These are phyloP conservation scores for Lepidocyrtoides sp. DNA, from an alignment of 2,888 invertebrate species.

Conservation along the genomic window DNA sequence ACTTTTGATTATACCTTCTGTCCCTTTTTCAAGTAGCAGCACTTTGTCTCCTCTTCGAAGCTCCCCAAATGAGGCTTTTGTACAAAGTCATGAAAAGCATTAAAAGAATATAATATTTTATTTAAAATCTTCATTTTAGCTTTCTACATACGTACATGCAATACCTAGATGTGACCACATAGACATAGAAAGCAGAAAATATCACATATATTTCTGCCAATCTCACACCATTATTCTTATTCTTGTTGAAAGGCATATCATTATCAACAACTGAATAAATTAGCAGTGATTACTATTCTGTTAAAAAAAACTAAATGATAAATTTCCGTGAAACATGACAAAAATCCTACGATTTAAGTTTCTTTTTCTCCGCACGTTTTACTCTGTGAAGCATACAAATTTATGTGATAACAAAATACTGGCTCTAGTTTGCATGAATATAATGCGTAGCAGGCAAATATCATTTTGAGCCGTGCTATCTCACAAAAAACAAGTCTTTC, in stretches of 20 bases:
- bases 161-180: not conserved
- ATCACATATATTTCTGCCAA: constrained; percentile 22
- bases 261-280: constrained; percentile 68
- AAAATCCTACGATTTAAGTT: constrained; percentile 45
- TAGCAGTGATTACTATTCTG: constrained; percentile 62
- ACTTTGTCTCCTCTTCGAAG: constrained; percentile 77
- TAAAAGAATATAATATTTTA: not conserved
- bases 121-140: not conserved
- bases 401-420: not conserved
- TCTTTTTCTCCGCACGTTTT: constrained; percentile 41
- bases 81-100: not conserved
- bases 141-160: not conserved
- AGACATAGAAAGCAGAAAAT: not conserved
- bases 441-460: too few species aligned
- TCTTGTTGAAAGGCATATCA: constrained; percentile 10
- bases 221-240: not conserved
- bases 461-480: not conserved
- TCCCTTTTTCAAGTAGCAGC: constrained; percentile 71
- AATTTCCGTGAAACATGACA: constrained; percentile 63
- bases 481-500: too few species aligned
- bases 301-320: constrained; percentile 26
- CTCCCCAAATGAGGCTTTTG: constrained; percentile 68
- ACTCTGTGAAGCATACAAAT: constrained; percentile 54
- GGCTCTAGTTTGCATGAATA: not conserved
- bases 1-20: constrained; percentile 70